Conservation (phyloP, 2,113 vertebrate genomes). For the Diadophis punctatus region DNA sequence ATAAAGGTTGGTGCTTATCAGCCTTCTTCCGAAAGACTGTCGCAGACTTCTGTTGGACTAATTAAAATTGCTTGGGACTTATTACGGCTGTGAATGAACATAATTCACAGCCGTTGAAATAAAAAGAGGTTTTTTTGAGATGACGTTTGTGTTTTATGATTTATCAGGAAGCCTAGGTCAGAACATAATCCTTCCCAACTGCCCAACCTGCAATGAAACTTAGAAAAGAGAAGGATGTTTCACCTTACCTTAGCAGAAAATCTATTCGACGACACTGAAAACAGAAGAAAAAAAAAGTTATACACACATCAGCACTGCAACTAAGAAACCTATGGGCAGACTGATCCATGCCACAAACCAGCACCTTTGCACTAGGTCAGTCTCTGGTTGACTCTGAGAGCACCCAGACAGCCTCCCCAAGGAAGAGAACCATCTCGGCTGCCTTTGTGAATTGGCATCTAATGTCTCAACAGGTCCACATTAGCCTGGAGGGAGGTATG, state of each 20-base stretch:
- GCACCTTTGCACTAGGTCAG: background rate
- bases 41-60: too few relatives aligned
- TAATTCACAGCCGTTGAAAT: too few relatives aligned
- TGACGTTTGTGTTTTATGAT: too few relatives aligned
- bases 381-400: background rate
- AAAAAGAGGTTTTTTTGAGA: too few relatives aligned
- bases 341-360: background rate
- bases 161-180: too few relatives aligned
- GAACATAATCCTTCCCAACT: background rate
- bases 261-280: conserved; percentile 91
- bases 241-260: conserved; percentile 95
- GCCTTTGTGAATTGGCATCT: background rate
- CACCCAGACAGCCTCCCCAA: background rate
- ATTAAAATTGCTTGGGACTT: too few relatives aligned
- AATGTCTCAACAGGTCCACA: background rate
- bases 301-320: conserved; percentile 14
- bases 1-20: too few relatives aligned
- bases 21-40: too few relatives aligned
- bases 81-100: too few relatives aligned
- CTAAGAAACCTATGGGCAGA: background rate
- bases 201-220: background rate
- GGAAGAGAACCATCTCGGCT: background rate
- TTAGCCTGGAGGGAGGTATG: background rate
- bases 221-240: background rate
- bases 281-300: conserved; percentile 37